A percentile compares a stretch with the other conserved stretches of the same genome.
Conservation (phyloP, 2,113 vertebrate species). For the Oryctolagus cuniculus region mOryCun1.1 NC_091445.1:54460001-54460500, state of each 20-base stretch:
- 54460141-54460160: background rate
- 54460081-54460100: background rate
- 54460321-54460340: background rate
- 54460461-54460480: fast-evolving
- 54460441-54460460: fast-evolving
- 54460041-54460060: background rate
- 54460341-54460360: background rate
- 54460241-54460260: background rate
- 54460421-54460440: background rate
- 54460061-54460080: background rate
- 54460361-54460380: background rate
- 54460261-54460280: background rate
- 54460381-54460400: background rate
- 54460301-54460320: background rate
- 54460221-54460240: background rate
- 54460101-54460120: background rate
- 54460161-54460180: background rate
- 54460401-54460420: fast-evolving
- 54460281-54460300: background rate
- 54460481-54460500: background rate
- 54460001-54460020: background rate
- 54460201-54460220: too few species aligned
- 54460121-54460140: background rate
- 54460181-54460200: background rate
- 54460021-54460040: background rate